phyloP scores from a whole-genome alignment of 2,797 vertebrate species.

The Syngnathus rostellatus region DNA sequence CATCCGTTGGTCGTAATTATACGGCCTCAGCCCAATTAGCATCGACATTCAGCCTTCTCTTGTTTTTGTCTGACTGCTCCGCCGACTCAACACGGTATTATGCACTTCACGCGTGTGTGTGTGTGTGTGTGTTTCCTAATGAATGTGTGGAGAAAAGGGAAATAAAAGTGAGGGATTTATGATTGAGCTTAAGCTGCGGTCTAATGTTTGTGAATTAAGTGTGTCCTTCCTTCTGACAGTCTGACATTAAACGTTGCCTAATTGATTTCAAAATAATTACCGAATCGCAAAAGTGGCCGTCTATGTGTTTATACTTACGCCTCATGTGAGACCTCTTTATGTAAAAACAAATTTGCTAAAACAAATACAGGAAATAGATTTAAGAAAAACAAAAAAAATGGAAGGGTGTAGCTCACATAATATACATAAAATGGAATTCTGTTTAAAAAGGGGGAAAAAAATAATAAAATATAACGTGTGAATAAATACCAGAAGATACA shows the following conservation, averaged over 20 bases:
- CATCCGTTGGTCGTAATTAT: slow-evolving; percentile 84
- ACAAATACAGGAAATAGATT: too few species aligned
- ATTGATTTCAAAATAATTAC: neutral
- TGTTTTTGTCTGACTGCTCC: slow-evolving; percentile 61
- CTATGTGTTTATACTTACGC: neutral
- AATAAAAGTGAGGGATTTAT: neutral
- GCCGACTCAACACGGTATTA: slow-evolving; percentile 2
- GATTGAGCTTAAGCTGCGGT: neutral
- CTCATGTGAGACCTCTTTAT: neutral
- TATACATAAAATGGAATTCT: too few species aligned
- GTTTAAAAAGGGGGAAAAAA: too few species aligned
- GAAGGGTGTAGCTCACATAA: too few species aligned
- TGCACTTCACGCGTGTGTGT: slow-evolving; percentile 10
- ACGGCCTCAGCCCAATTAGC: slow-evolving; percentile 76
- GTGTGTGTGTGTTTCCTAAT: slow-evolving; percentile 7
- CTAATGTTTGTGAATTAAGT: neutral
- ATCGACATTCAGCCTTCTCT: slow-evolving; percentile 70
- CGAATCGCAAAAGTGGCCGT: neutral
- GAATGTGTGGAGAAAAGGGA: neutral
- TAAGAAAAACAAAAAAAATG: too few species aligned
- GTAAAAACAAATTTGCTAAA: too few species aligned
- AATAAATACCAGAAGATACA: too few species aligned
- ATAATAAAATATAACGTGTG: too few species aligned
- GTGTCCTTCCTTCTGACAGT: neutral
- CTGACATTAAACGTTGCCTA: neutral